Conservation (phyloP, 2,797 vertebrate species). For the Sternarchorhynchus goeldii region DNA sequence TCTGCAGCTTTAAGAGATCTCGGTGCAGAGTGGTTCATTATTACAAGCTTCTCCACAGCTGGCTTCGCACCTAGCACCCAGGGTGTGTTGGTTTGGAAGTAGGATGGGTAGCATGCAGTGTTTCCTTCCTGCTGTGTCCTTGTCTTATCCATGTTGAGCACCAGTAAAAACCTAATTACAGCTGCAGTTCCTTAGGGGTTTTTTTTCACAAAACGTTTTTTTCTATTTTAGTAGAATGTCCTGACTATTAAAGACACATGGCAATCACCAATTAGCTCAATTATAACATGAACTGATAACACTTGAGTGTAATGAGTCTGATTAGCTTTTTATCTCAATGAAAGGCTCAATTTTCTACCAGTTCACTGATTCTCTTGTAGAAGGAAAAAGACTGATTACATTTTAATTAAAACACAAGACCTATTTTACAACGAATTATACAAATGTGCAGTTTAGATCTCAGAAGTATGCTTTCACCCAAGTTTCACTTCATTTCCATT, state of each 20-base stretch:
- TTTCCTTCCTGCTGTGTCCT: slow-evolving; percentile 7
- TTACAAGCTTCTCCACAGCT: slow-evolving; percentile 6
- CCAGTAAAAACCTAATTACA: slow-evolving; percentile 35
- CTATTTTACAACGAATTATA: slow-evolving; percentile 76
- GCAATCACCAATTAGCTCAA: slow-evolving; percentile 78
- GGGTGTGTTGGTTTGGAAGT: slow-evolving; percentile 22
- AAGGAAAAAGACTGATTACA: slow-evolving; percentile 76
- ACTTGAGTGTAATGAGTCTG: slow-evolving; percentile 79
- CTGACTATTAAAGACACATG: slow-evolving; percentile 71
- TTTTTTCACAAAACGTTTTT: slow-evolving; percentile 50
- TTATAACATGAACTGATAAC: slow-evolving; percentile 79
- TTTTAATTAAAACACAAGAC: slow-evolving; percentile 84
- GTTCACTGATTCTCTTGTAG: slow-evolving; percentile 75
- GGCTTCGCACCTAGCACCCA: background rate
- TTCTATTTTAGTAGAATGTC: slow-evolving; percentile 65
- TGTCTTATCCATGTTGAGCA: slow-evolving; percentile 29
- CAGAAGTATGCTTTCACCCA: slow-evolving; percentile 68
- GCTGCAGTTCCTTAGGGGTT: slow-evolving; percentile 14
- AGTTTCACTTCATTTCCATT: slow-evolving; percentile 75
- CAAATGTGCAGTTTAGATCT: slow-evolving; percentile 73
- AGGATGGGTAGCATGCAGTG: background rate
- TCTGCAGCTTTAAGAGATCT: background rate
- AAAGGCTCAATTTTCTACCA: slow-evolving; percentile 79
- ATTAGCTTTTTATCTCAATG: slow-evolving; percentile 84
- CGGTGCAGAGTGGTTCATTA: slow-evolving; percentile 5